Percentiles rank a stretch among this genome's conserved stretches.
phyloP scores from a whole-genome alignment of 2,797 vertebrate genomes.

The Phalloptychus januarius region DNA sequence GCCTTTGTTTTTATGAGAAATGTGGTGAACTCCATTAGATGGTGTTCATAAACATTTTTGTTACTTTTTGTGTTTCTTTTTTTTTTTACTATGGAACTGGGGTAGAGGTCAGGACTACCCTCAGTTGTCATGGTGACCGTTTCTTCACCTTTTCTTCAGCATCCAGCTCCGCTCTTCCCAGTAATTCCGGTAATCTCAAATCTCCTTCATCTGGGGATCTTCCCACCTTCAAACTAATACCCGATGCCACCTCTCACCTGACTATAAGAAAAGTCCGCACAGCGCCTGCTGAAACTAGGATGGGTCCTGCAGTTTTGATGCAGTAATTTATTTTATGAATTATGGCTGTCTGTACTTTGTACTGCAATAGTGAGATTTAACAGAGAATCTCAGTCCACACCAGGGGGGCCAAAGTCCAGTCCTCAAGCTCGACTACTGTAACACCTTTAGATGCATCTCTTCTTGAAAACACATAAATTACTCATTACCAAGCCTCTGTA shows the following conservation, averaged over 20 bases:
- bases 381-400: neutral
- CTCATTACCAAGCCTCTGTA: neutral
- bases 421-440: neutral
- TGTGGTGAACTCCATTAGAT: neutral
- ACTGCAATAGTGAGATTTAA: neutral
- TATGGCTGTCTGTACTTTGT: neutral
- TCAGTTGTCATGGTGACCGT: neutral
- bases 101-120: neutral
- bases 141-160: conserved; percentile 18
- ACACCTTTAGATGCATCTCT: neutral
- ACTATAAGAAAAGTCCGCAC: neutral
- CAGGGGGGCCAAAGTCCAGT: neutral
- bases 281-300: neutral
- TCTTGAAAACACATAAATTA: neutral
- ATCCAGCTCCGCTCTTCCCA: conserved; percentile 14
- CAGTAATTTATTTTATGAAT: neutral
- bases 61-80: neutral
- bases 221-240: conserved; percentile 10
- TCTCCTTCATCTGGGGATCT: conserved; percentile 18
- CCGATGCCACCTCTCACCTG: conserved; percentile 8
- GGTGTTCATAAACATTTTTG: neutral
- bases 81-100: neutral
- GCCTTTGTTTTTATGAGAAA: neutral
- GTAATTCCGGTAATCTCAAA: conserved; percentile 47
- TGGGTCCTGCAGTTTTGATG: neutral